Evolutionary conservation across 2,888 invertebrate species (phyloP).

Genomic region (Phaonia tiefii): DNA sequence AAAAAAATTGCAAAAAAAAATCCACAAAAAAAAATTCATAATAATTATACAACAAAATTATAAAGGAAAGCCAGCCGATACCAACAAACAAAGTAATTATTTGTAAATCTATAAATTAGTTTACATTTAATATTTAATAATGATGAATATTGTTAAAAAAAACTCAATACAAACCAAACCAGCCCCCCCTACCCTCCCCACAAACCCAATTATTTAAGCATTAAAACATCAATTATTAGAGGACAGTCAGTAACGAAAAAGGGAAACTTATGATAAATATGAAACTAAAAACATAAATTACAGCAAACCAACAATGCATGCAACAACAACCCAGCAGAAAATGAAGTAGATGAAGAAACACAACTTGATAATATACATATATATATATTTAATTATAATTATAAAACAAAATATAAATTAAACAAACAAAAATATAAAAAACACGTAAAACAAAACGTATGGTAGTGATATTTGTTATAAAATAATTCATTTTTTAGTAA

Average conservation of each 20-base stretch:
- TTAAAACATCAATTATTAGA: conserved; percentile 29
- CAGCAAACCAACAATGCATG: conserved; percentile 58
- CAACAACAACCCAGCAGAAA: conserved; percentile 69
- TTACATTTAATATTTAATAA: conserved; percentile 52
- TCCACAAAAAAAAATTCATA: conserved; percentile 44
- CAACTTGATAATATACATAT: conserved; percentile 44
- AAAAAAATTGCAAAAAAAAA: conserved; percentile 35
- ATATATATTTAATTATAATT: no score
- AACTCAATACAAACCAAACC: conserved; percentile 35
- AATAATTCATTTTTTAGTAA: conserved; percentile 76
- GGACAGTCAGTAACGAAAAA: conserved; percentile 49
- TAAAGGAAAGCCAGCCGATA: conserved; percentile 23
- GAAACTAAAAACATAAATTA: conserved; percentile 48
- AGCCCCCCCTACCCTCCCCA: no score
- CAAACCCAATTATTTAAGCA: conserved; percentile 58
- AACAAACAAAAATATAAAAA: conserved; percentile 71
- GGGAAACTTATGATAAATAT: conserved; percentile 38
- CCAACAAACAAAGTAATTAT: conserved; percentile 40
- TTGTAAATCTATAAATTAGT: conserved; percentile 54
- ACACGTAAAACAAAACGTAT: conserved; percentile 56
- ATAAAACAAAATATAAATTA: conserved; percentile 70
- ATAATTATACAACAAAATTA: conserved; percentile 47
- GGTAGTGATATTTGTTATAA: conserved; percentile 80
- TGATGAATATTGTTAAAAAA: conserved; percentile 19
- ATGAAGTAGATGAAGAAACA: conserved; percentile 55